Base-by-base conservation (phyloP, 2,888 invertebrate species). In the Kryphioiulus occultus region DNA sequence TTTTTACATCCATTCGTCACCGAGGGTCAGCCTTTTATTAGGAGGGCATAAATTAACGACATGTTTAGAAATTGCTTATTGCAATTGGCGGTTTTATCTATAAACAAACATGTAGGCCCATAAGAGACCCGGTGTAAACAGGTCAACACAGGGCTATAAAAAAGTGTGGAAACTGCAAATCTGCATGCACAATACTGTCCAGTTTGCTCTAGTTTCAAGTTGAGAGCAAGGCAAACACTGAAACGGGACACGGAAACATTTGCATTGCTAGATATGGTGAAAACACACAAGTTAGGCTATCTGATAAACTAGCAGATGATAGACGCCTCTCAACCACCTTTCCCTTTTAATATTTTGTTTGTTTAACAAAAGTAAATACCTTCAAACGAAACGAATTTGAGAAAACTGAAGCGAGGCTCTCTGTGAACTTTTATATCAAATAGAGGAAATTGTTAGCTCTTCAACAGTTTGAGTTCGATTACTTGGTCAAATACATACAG, bases 131-230 rank as follows among this genome's bases (percentile, higher is more conserved):
- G 15, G n/a, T 19, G 59, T 22, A 68, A 68, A 68, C 68, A 68
- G 68, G 68, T 68, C 68, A 26, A 68, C 22, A 26, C 26, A 68
- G 68, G 10, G 19, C n/a, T n/a, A 68, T 68, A 68, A 0, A 68
- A 68, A 68, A 22, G 26, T 68, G 68, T 68, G 68, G 68, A 68
- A 68, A 68, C 7, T 68, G 26, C 19, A 68, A 68, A 68, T 68
- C 26, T 68, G 68, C 68, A 26, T 68, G 68, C 22, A 68, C 68
- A 22, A 68, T 68, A 68, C 68, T 68, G 68, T 68, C 68, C 68
- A 68, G 68, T 68, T 68, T 68, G 68, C 26, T 68, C 68, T 10
- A 68, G 68, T 68, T 59, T 68, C 68, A 22, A 68, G 68, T 68
- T 68, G 4, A 68, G 68, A 68, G 68, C 68, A 68, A 68, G 68